Evolutionary conservation across 2,797 vertebrate species (phyloP).

Genomic region (Manis pentadactyla): DNA sequence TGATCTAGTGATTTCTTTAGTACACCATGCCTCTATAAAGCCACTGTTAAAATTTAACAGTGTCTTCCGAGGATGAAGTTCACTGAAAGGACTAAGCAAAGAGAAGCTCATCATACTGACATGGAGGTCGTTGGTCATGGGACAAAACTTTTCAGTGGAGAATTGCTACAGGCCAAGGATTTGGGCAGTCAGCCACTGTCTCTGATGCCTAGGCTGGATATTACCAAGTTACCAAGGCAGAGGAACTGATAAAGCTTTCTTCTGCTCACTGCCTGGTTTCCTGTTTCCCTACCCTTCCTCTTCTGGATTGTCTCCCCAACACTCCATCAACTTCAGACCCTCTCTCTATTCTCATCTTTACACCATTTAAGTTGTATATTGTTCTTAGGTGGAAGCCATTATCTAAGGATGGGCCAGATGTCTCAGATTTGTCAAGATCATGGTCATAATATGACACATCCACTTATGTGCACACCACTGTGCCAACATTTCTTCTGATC

Average conservation of each 20-base stretch:
- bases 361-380: not conserved
- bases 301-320: not conserved
- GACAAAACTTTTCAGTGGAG: not conserved
- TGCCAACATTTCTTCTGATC: too few relatives aligned
- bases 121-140: not conserved
- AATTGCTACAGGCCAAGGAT: not conserved
- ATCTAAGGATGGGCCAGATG: not conserved
- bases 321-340: not conserved
- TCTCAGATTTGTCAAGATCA: slow-evolving; percentile 50
- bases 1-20: too few relatives aligned
- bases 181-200: not conserved
- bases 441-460: slow-evolving; percentile 44
- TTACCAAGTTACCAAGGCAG: not conserved
- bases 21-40: too few relatives aligned
- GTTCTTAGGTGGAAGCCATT: slow-evolving; percentile 61
- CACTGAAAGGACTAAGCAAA: not conserved
- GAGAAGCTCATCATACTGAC: not conserved
- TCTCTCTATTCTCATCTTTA: not conserved
- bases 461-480: too few relatives aligned
- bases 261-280: not conserved
- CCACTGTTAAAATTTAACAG: not conserved
- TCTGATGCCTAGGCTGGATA: not conserved
- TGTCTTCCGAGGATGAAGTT: not conserved
- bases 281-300: not conserved
- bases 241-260: not conserved